Evolutionary conservation across 2,113 vertebrate species (phyloP).

Genomic region (Cygnus buccinator): DNA sequence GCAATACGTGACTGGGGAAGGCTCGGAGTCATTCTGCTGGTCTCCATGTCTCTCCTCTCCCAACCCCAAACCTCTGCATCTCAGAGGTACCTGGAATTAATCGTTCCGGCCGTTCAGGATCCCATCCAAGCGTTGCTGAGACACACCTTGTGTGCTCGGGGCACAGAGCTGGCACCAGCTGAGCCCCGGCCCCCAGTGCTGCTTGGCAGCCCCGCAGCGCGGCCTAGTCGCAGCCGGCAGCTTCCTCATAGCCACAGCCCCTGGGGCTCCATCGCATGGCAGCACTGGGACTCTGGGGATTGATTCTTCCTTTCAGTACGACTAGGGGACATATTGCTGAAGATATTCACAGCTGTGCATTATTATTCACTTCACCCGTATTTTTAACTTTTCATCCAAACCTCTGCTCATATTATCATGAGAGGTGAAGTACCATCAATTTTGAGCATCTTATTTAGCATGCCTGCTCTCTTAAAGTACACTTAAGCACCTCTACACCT

Average conservation of each 20-base stretch:
- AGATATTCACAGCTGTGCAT: not conserved
- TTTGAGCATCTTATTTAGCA: constrained; percentile 43
- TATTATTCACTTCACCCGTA: constrained; percentile 49
- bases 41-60: accelerated
- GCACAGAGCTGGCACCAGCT: accelerated
- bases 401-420: constrained; percentile 52
- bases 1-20: accelerated
- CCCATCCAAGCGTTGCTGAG: not conserved
- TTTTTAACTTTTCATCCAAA: constrained; percentile 58
- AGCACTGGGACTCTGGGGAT: not conserved
- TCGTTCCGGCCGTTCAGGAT: accelerated
- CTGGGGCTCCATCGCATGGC: not conserved
- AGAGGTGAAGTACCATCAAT: constrained; percentile 62
- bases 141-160: not conserved
- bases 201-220: not conserved
- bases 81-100: not conserved
- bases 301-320: not conserved
- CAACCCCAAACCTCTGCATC: not conserved
- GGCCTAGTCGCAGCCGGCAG: not conserved
- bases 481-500: constrained; percentile 45
- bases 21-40: not conserved
- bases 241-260: not conserved
- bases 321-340: not conserved
- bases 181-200: not conserved
- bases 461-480: constrained; percentile 45